Evolutionary conservation across 2,113 vertebrate species (phyloP).

Genomic region (Heptranchias perlo): DNA sequence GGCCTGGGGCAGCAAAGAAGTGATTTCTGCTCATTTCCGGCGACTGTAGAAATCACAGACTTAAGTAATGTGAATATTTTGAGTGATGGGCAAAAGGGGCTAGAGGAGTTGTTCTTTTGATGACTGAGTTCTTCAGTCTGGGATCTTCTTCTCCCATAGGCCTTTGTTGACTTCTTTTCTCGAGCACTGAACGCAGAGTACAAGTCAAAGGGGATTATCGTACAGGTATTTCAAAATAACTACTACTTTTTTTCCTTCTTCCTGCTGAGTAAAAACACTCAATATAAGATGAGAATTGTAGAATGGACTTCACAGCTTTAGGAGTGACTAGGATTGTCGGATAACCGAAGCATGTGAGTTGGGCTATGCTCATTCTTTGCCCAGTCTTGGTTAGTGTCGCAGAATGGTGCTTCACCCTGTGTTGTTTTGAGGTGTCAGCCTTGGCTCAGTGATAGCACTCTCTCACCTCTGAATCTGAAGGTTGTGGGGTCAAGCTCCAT

Average conservation of each 20-base stretch:
- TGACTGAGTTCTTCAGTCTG: not conserved
- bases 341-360: not conserved
- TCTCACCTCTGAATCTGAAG: not conserved
- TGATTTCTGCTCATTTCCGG: not conserved
- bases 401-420: not conserved
- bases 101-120: not conserved
- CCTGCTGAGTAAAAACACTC: not conserved
- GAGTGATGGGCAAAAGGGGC: not conserved
- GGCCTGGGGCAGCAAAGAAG: not conserved
- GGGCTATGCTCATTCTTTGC: not conserved
- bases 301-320: too few species aligned
- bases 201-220: slow-evolving; percentile 54
- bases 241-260: not conserved
- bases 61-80: not conserved
- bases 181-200: slow-evolving; percentile 60
- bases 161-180: slow-evolving; percentile 62
- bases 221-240: slow-evolving; percentile 58
- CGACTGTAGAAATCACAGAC: not conserved
- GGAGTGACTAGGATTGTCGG: not conserved
- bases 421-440: not conserved
- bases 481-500: not conserved
- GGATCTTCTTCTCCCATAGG: slow-evolving; percentile 46
- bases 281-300: not conserved
- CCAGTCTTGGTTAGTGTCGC: not conserved
- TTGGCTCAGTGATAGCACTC: not conserved